These are phyloP conservation scores for Tachycineta bicolor DNA, from an alignment of 2,113 vertebrate genomes.

Conservation along the genomic window DNA sequence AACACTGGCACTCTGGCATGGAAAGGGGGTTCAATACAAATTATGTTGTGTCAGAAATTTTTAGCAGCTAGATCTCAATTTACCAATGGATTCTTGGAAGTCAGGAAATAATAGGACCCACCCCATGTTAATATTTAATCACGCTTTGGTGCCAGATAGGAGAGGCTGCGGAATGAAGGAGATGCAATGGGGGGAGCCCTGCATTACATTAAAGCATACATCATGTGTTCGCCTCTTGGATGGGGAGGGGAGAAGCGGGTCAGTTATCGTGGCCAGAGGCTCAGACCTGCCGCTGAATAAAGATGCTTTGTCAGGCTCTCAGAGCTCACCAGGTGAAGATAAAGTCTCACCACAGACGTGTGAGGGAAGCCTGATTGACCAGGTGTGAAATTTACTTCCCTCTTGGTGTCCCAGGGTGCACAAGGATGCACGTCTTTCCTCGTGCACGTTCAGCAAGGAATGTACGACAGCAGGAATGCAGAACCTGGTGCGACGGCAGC, in stretches of 20 bases:
- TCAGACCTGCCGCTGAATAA: not conserved
- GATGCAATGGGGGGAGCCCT: not conserved
- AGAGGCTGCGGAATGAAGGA: not conserved
- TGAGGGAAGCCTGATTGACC: not conserved
- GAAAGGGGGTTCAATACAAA: conserved; percentile 73
- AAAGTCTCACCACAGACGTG: not conserved
- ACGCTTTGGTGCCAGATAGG: conserved; percentile 41
- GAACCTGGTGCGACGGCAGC: not conserved
- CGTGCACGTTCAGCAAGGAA: not conserved
- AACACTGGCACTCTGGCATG: conserved; percentile 66
- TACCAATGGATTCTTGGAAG: conserved; percentile 62
- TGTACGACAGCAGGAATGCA: not conserved
- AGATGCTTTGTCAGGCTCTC: not conserved
- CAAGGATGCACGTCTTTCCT: not conserved
- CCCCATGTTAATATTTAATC: conserved; percentile 57
- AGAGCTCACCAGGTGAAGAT: not conserved
- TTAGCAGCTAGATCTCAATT: conserved; percentile 68
- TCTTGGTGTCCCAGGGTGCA: not conserved
- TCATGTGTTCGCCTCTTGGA: not conserved
- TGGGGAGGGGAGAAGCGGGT: not conserved
- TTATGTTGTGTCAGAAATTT: conserved; percentile 73
- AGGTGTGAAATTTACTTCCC: not conserved
- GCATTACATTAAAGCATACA: not conserved
- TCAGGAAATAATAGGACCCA: conserved; percentile 55
- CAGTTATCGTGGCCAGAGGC: not conserved